Conservation (phyloP, 1,140 invertebrate genomes). For the Drosophila subpulchrella region DNA sequence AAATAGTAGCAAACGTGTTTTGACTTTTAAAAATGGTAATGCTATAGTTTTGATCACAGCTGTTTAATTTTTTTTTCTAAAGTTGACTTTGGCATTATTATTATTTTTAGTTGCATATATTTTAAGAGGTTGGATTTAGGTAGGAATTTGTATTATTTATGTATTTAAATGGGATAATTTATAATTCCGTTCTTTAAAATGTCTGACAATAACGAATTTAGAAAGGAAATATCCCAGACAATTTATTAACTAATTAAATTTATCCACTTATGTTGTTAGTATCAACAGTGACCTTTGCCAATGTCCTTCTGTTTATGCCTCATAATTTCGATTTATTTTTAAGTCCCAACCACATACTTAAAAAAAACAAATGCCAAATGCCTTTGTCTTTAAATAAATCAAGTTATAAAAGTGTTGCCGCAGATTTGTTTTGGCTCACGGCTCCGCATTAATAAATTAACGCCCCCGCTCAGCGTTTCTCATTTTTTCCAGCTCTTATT, state of each 20-base stretch:
- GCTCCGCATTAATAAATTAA: constrained; percentile 72
- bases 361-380: constrained; percentile 56
- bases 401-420: constrained; percentile 76
- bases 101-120: constrained; percentile 44
- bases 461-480: constrained; percentile 56
- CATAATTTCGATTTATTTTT: constrained; percentile 45
- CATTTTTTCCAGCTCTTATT: constrained; percentile 40
- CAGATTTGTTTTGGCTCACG: constrained; percentile 68
- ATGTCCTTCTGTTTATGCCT: constrained; percentile 33
- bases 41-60: background rate
- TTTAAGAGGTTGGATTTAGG: background rate
- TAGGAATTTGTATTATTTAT: background rate
- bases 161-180: background rate
- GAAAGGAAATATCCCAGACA: background rate
- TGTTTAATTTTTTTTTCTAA: constrained; percentile 15
- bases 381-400: constrained; percentile 73
- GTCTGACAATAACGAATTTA: background rate
- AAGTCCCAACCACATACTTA: constrained; percentile 26
- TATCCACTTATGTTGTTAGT: background rate
- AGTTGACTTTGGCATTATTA: constrained; percentile 60
- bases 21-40: background rate
- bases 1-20: too few species aligned
- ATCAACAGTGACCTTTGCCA: constrained; percentile 35
- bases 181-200: background rate
- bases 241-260: background rate